phyloP scores from a whole-genome alignment of 2,888 invertebrate genomes.

The Phortica magna region DNA sequence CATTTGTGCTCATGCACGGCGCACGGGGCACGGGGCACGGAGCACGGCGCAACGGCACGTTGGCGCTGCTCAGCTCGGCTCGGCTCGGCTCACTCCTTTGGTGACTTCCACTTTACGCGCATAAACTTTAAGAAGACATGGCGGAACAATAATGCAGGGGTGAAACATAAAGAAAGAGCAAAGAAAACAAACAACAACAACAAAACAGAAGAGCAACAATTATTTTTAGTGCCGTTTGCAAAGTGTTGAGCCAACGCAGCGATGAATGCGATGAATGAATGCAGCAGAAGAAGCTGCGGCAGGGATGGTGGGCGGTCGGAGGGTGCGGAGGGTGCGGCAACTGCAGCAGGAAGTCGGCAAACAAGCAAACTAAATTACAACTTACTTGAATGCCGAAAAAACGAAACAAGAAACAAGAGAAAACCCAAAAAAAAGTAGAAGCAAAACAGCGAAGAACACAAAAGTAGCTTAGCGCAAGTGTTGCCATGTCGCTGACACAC shows the following conservation, averaged over 20 bases:
- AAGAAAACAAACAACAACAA: not conserved
- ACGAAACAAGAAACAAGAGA: not conserved
- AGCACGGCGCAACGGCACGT: too few species aligned
- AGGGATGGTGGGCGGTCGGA: not conserved
- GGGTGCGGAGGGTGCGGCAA: too few species aligned
- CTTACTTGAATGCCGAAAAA: slow-evolving; percentile 17
- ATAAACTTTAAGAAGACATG: slow-evolving; percentile 5
- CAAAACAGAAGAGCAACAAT: not conserved
- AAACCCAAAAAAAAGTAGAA: not conserved
- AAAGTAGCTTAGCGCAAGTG: not conserved
- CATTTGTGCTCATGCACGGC: slow-evolving; percentile 19
- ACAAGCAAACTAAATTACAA: slow-evolving; percentile 27
- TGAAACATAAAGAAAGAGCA: not conserved
- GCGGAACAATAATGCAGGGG: not conserved
- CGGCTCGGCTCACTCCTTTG: not conserved
- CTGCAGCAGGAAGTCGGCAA: slow-evolving; percentile 10
- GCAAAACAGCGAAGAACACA: not conserved
- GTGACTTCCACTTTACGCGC: slow-evolving; percentile 8
- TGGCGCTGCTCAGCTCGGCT: not conserved
- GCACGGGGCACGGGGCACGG: too few species aligned
- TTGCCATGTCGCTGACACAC: not conserved
- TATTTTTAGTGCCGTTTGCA: not conserved
- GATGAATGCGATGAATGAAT: too few species aligned
- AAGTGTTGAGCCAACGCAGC: not conserved
- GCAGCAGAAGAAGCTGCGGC: not conserved